These are phyloP conservation scores for Melanotaenia nigrans DNA, from an alignment of 2,797 vertebrate species.

Conservation along the genomic window DNA sequence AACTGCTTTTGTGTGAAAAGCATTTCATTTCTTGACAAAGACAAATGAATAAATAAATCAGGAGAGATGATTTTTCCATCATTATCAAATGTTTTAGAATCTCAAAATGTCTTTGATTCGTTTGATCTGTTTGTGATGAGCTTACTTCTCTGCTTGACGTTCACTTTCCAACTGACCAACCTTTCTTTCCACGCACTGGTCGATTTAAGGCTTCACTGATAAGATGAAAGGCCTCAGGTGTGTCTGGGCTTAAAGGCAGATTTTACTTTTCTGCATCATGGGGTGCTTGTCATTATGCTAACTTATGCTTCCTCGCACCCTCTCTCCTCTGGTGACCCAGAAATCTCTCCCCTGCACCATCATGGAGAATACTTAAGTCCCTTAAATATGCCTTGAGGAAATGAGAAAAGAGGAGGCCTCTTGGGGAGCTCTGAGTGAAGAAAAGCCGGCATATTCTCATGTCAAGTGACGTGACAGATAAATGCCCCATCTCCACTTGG, in stretches of 20 bases:
- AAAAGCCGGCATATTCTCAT: neutral
- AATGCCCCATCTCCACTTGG: neutral
- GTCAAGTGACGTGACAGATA: neutral
- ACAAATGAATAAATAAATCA: neutral
- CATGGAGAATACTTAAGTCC: neutral
- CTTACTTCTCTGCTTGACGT: slow-evolving; percentile 16
- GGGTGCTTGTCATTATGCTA: slow-evolving; percentile 1
- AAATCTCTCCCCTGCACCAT: neutral
- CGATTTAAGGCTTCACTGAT: slow-evolving; percentile 44
- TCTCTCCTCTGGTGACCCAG: neutral
- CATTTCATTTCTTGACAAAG: neutral
- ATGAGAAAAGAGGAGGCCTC: neutral
- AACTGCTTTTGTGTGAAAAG: slow-evolving; percentile 15
- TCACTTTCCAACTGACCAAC: slow-evolving; percentile 38
- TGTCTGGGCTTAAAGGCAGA: slow-evolving; percentile 21
- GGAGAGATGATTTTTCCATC: slow-evolving; percentile 19
- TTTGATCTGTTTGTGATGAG: slow-evolving; percentile 35
- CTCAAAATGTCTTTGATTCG: slow-evolving; percentile 11
- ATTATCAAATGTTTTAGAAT: slow-evolving; percentile 19
- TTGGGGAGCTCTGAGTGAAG: no score
- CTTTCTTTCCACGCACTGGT: slow-evolving; percentile 30
- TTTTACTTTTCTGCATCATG: slow-evolving; percentile 35
- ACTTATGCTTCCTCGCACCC: neutral
- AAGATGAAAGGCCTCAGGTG: slow-evolving; percentile 47
- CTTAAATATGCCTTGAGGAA: slow-evolving; percentile 1